These are phyloP conservation scores for Echinarachnius parma DNA, from an alignment of 53 echinoderm and acorn worm genomes.

Conservation along the genomic window DNA sequence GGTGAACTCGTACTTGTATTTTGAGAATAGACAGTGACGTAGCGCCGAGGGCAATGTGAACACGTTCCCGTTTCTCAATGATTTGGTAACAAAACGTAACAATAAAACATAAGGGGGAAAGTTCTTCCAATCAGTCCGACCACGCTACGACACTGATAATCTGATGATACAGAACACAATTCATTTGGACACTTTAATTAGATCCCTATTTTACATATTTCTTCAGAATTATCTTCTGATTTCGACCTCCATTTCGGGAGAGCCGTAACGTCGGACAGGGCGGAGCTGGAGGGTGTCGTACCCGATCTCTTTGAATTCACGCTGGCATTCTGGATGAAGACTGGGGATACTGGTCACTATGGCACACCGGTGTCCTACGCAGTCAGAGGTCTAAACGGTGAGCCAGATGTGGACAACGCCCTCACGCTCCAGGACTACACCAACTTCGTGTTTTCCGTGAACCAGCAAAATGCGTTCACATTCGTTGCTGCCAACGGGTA, in stretches of 20 bases:
- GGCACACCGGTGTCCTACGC: slow-evolving; percentile 82
- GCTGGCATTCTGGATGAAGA: slow-evolving; percentile 74
- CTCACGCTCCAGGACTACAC: slow-evolving; percentile 71
- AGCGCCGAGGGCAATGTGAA: too few species aligned
- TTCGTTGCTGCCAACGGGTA: slow-evolving; percentile 56
- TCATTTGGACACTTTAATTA: too few species aligned
- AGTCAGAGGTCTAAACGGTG: slow-evolving; percentile 20
- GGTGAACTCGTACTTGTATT: too few species aligned
- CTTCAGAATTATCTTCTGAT: slow-evolving; percentile 54
- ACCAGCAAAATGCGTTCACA: slow-evolving; percentile 60
- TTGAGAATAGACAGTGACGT: too few species aligned
- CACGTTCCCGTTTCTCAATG: too few species aligned
- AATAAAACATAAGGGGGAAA: too few species aligned
- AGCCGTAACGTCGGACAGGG: slow-evolving; percentile 51
- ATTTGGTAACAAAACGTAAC: too few species aligned
- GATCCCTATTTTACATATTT: background rate
- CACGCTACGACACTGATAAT: too few species aligned
- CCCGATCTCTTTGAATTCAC: slow-evolving; percentile 68
- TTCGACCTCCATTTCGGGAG: slow-evolving; percentile 57
- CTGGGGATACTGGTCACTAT: slow-evolving; percentile 37
- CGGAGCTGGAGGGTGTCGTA: slow-evolving; percentile 34
- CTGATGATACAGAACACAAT: too few species aligned
- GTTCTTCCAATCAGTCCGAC: too few species aligned
- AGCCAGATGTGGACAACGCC: slow-evolving; percentile 59
- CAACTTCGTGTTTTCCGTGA: slow-evolving; percentile 59